These are phyloP conservation scores for Stegostoma tigrinum DNA, from an alignment of 2,113 vertebrate genomes.

Conservation along the genomic window DNA sequence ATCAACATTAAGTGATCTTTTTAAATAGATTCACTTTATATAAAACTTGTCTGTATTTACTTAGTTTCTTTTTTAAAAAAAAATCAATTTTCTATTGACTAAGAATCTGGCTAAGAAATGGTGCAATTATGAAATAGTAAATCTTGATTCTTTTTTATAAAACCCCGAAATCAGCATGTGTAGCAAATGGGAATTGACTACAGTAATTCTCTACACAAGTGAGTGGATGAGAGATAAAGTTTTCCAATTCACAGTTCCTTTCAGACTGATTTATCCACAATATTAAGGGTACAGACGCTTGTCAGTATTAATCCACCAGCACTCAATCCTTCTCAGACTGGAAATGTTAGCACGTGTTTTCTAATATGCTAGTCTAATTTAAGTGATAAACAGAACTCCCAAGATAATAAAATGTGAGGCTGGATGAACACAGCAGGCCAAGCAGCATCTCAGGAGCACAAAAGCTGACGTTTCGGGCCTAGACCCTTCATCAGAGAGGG, in stretches of 20 bases:
- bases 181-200: not conserved
- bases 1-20: not conserved
- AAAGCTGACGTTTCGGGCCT: too few species aligned
- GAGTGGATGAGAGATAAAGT: not conserved
- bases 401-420: too few species aligned
- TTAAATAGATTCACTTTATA: slow-evolving; percentile 1
- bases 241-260: not conserved
- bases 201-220: not conserved
- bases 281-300: not conserved
- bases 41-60: not conserved
- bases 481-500: too few species aligned
- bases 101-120: not conserved
- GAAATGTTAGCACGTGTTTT: not conserved
- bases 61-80: not conserved
- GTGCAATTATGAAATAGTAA: not conserved
- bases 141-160: not conserved
- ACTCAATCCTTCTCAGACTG: not conserved
- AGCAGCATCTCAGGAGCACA: too few species aligned
- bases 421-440: too few species aligned
- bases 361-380: not conserved
- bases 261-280: not conserved
- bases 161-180: not conserved
- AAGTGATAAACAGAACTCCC: not conserved
- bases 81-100: not conserved
- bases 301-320: not conserved